These are phyloP conservation scores for Heteropelma amictum DNA, from an alignment of 2,888 invertebrate species.

Conservation along the genomic window DNA sequence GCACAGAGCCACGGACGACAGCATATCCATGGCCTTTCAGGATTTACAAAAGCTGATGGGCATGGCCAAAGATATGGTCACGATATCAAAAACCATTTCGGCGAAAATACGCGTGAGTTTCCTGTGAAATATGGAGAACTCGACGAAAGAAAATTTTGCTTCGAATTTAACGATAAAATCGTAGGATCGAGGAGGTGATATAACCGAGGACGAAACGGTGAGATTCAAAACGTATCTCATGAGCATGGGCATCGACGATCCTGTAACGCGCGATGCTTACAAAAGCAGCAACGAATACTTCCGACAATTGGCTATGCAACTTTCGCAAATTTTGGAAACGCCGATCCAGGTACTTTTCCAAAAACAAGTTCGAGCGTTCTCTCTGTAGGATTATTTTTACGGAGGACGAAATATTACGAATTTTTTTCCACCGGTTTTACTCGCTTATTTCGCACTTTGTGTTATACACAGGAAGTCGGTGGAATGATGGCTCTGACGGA, in stretches of 20 bases:
- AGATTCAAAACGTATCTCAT: conserved; percentile 97
- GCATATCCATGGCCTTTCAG: conserved; percentile 95
- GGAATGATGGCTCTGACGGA: conserved; percentile 98
- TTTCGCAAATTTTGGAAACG: conserved; percentile 88
- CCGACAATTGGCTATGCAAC: conserved; percentile 90
- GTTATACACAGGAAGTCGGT: conserved; percentile 93
- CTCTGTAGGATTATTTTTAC: no score
- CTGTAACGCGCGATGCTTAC: conserved; percentile 95
- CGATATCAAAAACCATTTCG: conserved; percentile 93
- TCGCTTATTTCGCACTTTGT: conserved; percentile 43
- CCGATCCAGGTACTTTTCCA: conserved; percentile 89
- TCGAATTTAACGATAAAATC: conserved; percentile 57
- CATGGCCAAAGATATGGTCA: conserved; percentile 98
- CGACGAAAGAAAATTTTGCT: not conserved
- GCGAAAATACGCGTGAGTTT: conserved; percentile 88
- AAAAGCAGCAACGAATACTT: conserved; percentile 92
- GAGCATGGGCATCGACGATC: conserved; percentile 98
- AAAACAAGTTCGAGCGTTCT: no score
- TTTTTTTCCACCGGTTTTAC: no score
- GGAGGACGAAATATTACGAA: no score
- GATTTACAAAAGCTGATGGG: conserved; percentile 96
- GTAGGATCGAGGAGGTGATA: conserved; percentile 94
- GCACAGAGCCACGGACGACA: conserved; percentile 93
- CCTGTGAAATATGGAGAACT: not conserved
- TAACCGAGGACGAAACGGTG: conserved; percentile 98